Evolutionary conservation across 2,888 invertebrate genomes (phyloP).

Genomic region (Volucella bombylans): DNA sequence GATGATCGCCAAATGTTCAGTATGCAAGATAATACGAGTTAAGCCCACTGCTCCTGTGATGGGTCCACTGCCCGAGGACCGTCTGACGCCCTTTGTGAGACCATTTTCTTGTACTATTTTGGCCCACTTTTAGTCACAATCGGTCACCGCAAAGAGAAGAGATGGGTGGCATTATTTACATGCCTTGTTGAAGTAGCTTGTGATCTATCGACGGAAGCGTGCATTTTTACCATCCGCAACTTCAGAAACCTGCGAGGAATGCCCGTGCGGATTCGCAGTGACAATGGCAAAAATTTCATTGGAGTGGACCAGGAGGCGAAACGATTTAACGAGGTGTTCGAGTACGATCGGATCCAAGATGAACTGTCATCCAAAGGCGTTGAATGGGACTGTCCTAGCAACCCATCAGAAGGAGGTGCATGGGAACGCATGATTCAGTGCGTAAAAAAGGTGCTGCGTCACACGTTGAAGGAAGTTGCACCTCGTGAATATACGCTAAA

Average conservation of each 20-base stretch:
- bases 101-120: slow-evolving; percentile 64
- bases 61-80: slow-evolving; percentile 60
- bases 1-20: too few species aligned
- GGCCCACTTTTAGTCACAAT: slow-evolving; percentile 61
- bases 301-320: slow-evolving; percentile 36
- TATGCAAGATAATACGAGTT: too few species aligned
- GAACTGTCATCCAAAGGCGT: slow-evolving; percentile 37
- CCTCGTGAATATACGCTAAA: slow-evolving; percentile 66
- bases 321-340: slow-evolving; percentile 36
- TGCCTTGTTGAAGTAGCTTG: slow-evolving; percentile 30
- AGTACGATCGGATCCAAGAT: slow-evolving; percentile 26
- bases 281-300: slow-evolving; percentile 49
- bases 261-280: too few species aligned
- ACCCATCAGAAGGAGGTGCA: slow-evolving; percentile 60
- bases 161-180: slow-evolving; percentile 24
- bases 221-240: too few species aligned
- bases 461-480: slow-evolving; percentile 56
- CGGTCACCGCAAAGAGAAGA: slow-evolving; percentile 63
- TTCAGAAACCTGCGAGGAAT: slow-evolving; percentile 23
- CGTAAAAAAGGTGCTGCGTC: slow-evolving; percentile 58
- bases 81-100: slow-evolving; percentile 57
- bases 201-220: slow-evolving; percentile 5
- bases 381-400: slow-evolving; percentile 41
- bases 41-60: slow-evolving; percentile 53
- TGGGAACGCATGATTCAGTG: slow-evolving; percentile 74